Conservation (phyloP, 2,797 vertebrate species). For the Oryzias dopingdopingensis region DNA sequence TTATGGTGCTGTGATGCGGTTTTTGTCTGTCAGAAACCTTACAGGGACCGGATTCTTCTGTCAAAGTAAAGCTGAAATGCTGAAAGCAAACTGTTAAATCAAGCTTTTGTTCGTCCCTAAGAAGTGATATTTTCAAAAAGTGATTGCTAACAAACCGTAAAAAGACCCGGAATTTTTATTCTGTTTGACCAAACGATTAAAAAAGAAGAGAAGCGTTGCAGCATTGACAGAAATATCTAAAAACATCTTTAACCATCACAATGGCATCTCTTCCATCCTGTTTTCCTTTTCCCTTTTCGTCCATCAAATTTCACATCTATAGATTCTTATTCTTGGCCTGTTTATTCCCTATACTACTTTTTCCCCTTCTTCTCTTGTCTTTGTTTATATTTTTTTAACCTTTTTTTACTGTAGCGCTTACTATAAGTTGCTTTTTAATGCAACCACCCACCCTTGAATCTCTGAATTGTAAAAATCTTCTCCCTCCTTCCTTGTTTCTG, state of each 20-base stretch:
- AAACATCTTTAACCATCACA: background rate
- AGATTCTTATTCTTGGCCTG: background rate
- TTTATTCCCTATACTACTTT: background rate
- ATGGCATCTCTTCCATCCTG: background rate
- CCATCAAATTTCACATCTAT: background rate
- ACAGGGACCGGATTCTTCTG: too few relatives aligned
- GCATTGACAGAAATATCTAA: background rate
- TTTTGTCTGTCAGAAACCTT: conserved; percentile 9
- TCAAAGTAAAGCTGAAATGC: too few relatives aligned
- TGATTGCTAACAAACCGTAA: too few relatives aligned
- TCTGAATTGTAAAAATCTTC: conserved; percentile 17
- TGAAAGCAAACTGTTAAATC: too few relatives aligned
- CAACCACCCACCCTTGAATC: conserved; percentile 29
- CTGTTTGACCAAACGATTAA: background rate
- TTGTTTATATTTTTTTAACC: conserved; percentile 25
- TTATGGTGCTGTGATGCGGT: conserved; percentile 2
- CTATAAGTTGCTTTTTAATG: conserved; percentile 16
- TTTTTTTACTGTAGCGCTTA: conserved; percentile 22
- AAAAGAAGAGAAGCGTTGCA: background rate
- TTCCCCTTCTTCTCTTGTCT: conserved; percentile 25
- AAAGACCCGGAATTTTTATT: background rate
- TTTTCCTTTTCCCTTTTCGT: background rate
- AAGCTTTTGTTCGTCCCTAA: too few relatives aligned
- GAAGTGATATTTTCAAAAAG: too few relatives aligned
- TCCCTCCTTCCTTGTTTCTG: too few relatives aligned